Evolutionary conservation across 1,140 invertebrate species (phyloP).

Genomic region (Sarcophaga peregrina): DNA sequence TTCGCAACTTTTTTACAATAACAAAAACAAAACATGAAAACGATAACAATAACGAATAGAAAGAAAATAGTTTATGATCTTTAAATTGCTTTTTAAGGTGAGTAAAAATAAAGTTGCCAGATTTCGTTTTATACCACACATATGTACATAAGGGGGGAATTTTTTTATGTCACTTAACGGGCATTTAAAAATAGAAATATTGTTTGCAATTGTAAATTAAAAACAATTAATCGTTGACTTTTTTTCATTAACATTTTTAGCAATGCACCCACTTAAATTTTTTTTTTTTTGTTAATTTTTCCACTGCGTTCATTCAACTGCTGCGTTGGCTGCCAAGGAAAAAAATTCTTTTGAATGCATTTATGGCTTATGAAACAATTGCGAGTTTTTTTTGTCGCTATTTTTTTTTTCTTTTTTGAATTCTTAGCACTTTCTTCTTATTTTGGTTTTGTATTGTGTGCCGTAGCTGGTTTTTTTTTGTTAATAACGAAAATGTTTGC

Average conservation of each 20-base stretch:
- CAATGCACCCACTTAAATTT: constrained; percentile 12
- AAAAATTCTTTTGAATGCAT: not conserved
- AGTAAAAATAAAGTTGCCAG: not conserved
- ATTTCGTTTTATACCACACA: not conserved
- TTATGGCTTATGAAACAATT: not conserved
- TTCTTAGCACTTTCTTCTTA: not conserved
- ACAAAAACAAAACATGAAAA: no score
- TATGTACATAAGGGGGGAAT: no score
- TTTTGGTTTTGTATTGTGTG: no score
- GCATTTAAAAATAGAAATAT: not conserved
- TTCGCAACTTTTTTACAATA: not conserved
- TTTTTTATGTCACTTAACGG: no score
- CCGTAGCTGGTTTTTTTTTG: no score
- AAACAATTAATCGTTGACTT: not conserved
- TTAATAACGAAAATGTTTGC: no score
- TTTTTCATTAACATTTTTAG: not conserved
- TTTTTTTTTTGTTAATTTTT: no score
- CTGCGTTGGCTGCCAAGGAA: not conserved
- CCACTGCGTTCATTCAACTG: constrained; percentile 13
- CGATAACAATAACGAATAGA: no score
- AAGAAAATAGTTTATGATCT: not conserved
- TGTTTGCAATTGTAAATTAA: not conserved
- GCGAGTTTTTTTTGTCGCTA: no score
- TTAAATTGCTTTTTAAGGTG: not conserved
- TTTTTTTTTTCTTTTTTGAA: not conserved